phyloP scores from a whole-genome alignment of 2,113 vertebrate genomes.

The Heterotis niloticus region DNA sequence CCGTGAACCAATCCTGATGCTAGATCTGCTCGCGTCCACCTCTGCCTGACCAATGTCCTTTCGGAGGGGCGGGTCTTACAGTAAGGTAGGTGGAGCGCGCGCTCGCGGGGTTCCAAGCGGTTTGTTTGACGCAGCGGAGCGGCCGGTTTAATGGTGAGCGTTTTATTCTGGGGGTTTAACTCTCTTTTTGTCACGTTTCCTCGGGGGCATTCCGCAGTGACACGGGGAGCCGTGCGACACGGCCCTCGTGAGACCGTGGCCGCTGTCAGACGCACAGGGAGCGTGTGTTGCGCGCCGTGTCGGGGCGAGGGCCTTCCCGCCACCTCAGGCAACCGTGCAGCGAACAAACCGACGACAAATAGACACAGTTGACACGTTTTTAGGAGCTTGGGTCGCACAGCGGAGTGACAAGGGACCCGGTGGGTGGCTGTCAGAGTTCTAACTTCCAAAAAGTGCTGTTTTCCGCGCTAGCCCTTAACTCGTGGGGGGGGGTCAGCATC shows the following conservation, averaged over 20 bases:
- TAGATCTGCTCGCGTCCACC: background rate
- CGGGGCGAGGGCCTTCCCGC: no score
- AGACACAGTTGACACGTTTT: no score
- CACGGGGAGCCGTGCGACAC: background rate
- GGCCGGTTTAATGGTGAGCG: constrained; percentile 23
- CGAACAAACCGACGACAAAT: no score
- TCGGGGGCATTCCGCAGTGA: background rate
- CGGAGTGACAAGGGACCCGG: no score
- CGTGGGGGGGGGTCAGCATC: no score
- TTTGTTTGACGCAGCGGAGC: background rate
- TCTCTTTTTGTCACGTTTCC: background rate
- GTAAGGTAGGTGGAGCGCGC: constrained; percentile 46
- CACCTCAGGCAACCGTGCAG: no score
- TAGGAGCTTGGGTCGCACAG: no score
- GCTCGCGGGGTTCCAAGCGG: constrained; percentile 12
- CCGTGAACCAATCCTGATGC: constrained; percentile 31
- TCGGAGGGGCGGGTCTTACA: background rate
- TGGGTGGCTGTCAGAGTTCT: no score
- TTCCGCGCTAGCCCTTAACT: no score
- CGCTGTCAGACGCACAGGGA: background rate
- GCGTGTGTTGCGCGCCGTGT: background rate
- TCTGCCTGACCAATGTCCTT: constrained; percentile 43
- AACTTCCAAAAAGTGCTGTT: no score
- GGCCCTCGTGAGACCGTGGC: background rate
- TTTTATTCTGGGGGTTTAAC: background rate